Conservation (phyloP, 2,113 vertebrate species). For the Physeter macrocephalus region DNA sequence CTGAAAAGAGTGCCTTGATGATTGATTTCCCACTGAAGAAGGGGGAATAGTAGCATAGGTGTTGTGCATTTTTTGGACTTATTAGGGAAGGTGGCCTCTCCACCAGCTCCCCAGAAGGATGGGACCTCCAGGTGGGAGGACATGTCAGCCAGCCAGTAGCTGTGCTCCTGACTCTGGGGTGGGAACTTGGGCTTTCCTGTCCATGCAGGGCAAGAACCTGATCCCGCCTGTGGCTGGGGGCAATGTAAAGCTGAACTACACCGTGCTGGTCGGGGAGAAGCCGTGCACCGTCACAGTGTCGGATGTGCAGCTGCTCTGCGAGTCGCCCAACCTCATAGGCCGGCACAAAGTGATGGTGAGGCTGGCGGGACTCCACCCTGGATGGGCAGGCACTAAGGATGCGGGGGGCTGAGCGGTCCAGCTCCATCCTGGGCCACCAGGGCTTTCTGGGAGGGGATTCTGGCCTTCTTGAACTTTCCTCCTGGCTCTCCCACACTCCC, state of each 20-base stretch:
- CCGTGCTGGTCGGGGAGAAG: conserved; percentile 94
- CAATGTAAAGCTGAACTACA: conserved; percentile 96
- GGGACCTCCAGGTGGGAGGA: fast-evolving
- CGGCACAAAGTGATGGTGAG: conserved; percentile 98
- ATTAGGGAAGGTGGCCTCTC: not conserved
- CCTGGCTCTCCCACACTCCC: not conserved
- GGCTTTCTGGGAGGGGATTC: not conserved
- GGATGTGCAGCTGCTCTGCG: conserved; percentile 95
- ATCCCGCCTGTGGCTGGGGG: conserved; percentile 92
- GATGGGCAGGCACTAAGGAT: fast-evolving
- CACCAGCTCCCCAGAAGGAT: not conserved
- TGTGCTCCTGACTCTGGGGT: not conserved
- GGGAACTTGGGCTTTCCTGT: conserved; percentile 29
- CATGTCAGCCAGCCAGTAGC: not conserved
- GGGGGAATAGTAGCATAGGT: fast-evolving
- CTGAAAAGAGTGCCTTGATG: not conserved
- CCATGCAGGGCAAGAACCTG: conserved; percentile 91
- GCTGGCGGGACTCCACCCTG: not conserved
- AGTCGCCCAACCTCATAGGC: conserved; percentile 95
- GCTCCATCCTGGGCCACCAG: fast-evolving
- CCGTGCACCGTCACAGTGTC: conserved; percentile 94
- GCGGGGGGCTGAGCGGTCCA: fast-evolving
- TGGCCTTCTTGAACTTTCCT: not conserved
- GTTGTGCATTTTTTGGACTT: not conserved
- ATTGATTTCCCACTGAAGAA: not conserved